These are phyloP conservation scores for Heptranchias perlo DNA, from an alignment of 2,113 vertebrate genomes.

Conservation along the genomic window DNA sequence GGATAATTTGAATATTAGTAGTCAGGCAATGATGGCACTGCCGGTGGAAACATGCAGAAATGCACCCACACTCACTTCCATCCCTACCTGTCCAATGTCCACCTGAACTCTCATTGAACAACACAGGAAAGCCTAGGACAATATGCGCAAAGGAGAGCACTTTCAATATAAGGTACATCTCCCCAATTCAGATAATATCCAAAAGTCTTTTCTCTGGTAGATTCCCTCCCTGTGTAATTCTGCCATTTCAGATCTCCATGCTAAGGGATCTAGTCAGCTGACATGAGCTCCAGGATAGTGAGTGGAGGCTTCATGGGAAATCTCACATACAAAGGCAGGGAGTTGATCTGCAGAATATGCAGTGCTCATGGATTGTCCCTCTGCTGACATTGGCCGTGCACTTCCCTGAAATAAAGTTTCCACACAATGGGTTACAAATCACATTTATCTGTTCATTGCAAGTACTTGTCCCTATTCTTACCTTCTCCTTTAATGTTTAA, in stretches of 20 bases:
- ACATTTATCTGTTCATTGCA: not conserved
- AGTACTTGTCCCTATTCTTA: not conserved
- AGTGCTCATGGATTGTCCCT: not conserved
- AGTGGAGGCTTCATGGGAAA: not conserved
- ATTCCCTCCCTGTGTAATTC: no score
- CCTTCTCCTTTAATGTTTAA: not conserved
- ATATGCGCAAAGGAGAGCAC: not conserved
- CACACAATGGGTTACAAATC: no score
- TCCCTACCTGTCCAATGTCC: not conserved
- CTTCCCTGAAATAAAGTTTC: no score
- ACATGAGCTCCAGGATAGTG: no score
- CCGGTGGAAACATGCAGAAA: no score
- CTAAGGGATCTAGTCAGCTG: no score
- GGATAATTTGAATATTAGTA: no score
- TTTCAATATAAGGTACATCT: not conserved
- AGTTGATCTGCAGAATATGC: not conserved
- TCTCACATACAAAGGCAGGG: not conserved
- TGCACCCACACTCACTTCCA: not conserved
- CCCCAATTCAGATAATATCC: not conserved
- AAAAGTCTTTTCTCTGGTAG: not conserved
- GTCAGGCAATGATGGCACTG: not conserved
- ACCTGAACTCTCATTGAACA: not conserved
- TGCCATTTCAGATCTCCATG: no score
- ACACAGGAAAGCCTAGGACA: not conserved
- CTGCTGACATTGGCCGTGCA: not conserved